Evolutionary conservation across 2,113 vertebrate species (phyloP), one percentile per base, ranked within the genome.

Genomic region (Uropsilus gracilis): DNA sequence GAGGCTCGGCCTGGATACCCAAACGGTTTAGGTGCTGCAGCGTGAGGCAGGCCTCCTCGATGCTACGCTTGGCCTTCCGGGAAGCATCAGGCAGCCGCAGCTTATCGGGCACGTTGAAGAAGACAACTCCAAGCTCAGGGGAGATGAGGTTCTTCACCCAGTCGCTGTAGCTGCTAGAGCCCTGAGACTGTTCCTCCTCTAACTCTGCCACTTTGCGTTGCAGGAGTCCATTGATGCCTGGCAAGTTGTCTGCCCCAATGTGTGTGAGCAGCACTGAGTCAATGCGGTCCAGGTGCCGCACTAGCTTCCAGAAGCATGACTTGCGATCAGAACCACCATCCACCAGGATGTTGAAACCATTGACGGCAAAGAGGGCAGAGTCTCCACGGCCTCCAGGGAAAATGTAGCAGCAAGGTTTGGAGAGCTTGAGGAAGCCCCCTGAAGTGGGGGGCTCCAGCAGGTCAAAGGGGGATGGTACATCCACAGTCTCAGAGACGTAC

Each of bases 271-370:
- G 98, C 86, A 99, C 98, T 0, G 99, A 99, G 98, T 99, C 99
- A 2, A 99, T 99, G 95, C 99, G 98, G 96, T 99, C 99, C 96
- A 99, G 97, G 95, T 99, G 99, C 76, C 99, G 98, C 6, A 99
- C 99, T 96, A 99, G 98, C 97, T 99, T 99, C 99, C 99, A 99
- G 97, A 99, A 99, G 97, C 99, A 99, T 42, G 99, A 99, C 93
- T 99, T 99, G 59, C 99, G 98, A 53, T 99, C 99, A 0, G 99
- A 99, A 69, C 99, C 99, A 44, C 99, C 99, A 10, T 99, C 99
- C 64, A 99, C 99, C 84, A 99, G 98, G 97, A 99, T 99, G 94
- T 99, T 99, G 98, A 99, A 99, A 32, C 99, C 99, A 16, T 99
- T 99, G 82, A 99, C 99, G 8, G 99, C 99, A 83, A 99, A 99